Evolutionary conservation across 2,888 invertebrate genomes (phyloP).

Genomic region (Arenicola marina): DNA sequence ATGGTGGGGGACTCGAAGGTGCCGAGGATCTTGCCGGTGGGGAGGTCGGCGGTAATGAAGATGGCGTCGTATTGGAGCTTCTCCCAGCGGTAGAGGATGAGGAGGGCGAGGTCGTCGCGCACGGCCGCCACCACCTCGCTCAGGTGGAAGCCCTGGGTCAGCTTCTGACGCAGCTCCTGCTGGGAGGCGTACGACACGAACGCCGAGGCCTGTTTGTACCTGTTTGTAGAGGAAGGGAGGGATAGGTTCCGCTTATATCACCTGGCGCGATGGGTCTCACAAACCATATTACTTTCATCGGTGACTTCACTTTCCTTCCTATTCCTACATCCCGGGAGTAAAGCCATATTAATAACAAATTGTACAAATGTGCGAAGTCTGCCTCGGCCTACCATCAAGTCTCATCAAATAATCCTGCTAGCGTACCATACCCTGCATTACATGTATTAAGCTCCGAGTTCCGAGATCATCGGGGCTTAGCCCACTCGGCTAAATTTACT

Average conservation of each 20-base stretch:
- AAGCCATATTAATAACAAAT: no score
- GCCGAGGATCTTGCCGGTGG: constrained; percentile 14
- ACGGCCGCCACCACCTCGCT: constrained; percentile 20
- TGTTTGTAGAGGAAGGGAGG: constrained; percentile 5
- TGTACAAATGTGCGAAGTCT: no score
- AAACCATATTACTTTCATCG: no score
- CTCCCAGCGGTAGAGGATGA: constrained; percentile 24
- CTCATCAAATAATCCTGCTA: no score
- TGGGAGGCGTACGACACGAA: constrained; percentile 17
- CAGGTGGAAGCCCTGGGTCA: constrained; percentile 20
- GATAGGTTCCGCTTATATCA: no score
- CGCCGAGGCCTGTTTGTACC: constrained; percentile 17
- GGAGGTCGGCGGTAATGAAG: constrained; percentile 22
- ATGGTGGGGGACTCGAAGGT: constrained; percentile 20
- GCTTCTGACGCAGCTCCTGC: constrained; percentile 8
- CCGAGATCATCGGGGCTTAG: no score
- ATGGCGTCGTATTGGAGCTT: constrained; percentile 23
- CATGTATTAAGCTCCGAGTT: no score
- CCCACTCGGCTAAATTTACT: background rate
- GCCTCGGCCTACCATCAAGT: no score
- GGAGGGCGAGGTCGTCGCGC: constrained; percentile 17
- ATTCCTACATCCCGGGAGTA: no score
- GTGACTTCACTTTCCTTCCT: no score
- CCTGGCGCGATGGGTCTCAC: no score
- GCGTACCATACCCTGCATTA: no score